Percentiles rank a stretch among this genome's conserved stretches.
Evolutionary conservation across 2,113 vertebrate species (phyloP).

Genomic region (Cryptotis parvus): DNA sequence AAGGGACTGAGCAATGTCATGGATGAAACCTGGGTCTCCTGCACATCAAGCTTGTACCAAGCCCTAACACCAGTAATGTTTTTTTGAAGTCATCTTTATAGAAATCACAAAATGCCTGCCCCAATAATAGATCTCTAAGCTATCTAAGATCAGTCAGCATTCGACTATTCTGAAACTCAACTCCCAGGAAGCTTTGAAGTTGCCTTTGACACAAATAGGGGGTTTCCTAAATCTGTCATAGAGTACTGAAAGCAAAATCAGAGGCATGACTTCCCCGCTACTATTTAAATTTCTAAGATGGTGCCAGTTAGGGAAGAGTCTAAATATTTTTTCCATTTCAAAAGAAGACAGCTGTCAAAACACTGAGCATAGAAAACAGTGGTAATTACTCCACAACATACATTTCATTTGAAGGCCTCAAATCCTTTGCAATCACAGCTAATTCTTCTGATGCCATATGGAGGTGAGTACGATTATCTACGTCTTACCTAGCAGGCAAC

Average conservation of each 20-base stretch:
- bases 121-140: conserved; percentile 60
- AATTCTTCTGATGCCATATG: conserved; percentile 7
- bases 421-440: conserved; percentile 44
- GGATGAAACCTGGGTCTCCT: too few relatives aligned
- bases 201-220: conserved; percentile 24
- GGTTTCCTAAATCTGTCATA: neutral
- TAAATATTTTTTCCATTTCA: conserved; percentile 7
- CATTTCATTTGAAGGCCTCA: conserved; percentile 21
- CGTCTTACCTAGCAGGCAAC: conserved; percentile 24
- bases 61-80: neutral
- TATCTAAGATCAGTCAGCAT: neutral
- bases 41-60: too few relatives aligned
- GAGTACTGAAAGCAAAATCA: conserved; percentile 50
- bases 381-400: neutral
- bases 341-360: conserved; percentile 51
- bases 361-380: conserved; percentile 21
- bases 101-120: conserved; percentile 70
- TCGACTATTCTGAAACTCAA: conserved; percentile 24
- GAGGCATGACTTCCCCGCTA: conserved; percentile 9
- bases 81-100: conserved; percentile 32
- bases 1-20: too few relatives aligned
- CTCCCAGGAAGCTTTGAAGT: conserved; percentile 22
- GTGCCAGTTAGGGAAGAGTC: neutral
- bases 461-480: neutral
- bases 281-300: neutral